Base-by-base conservation (phyloP, 2,888 invertebrate genomes). In the Conus canariensis region DNA sequence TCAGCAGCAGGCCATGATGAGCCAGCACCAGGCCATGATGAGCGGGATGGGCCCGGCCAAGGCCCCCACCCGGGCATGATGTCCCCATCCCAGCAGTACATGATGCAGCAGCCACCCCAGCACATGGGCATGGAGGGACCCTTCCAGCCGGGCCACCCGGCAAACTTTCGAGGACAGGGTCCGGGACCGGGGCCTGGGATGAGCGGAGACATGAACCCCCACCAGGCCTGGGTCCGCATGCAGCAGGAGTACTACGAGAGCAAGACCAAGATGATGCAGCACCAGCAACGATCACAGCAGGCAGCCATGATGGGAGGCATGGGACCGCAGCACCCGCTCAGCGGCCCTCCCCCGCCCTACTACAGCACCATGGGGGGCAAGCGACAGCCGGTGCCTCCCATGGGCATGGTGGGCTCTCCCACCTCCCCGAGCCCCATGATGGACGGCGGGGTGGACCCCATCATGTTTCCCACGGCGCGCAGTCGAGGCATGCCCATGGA, bases 211-310 rank as follows among this genome's bases (percentile, higher is more conserved):
- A 30, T 95, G 88, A 94, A 94, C 90, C 92, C 97, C 9, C 98
- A 98, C 96, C 97, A 98, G 96, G 98, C 99, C 95, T 99, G 99
- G 99, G 98, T 98, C 94, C 98, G 98, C 96, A 96, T 98, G 93
- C 98, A 98, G 95, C 98, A 98, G 95, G 98, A 98, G 96, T 98
- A 93, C 91, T 95, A 94, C 89, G 92, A 93, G 45, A 94, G 95
- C 86, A 95, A 95, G 91, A 83, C 19, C 82, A 90, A 91, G 70
- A 94, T 94, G 91, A 94, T 95, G 93, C 90, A 91, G 88, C 90
- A 90, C 8, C 90, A 91, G 89, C 90, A 90, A 9, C 91, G 91
- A 7, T 85, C 89, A 45, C 91, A 90, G 59, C 83, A 85, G 87
- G 80, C 74, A 58, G 87, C 87, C 74, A 85, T 89, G 89, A 85